A percentile compares a stretch with the other conserved stretches of the same genome.
phyloP scores from a whole-genome alignment of 2,888 invertebrate genomes.

The Ormyrus rosae region DNA sequence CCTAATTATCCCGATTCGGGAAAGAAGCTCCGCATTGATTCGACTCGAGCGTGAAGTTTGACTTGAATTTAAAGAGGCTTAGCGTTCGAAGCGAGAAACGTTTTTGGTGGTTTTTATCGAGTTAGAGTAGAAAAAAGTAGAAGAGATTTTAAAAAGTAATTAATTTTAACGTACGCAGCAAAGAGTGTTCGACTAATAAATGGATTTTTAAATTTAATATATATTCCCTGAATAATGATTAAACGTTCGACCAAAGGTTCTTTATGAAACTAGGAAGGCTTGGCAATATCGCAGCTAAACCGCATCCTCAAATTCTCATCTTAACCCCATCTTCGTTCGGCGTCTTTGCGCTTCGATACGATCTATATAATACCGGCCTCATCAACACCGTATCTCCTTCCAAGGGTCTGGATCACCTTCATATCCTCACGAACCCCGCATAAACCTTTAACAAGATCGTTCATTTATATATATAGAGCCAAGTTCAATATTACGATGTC shows the following conservation, averaged over 20 bases:
- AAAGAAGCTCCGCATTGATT: too few species aligned
- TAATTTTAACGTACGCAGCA: too few species aligned
- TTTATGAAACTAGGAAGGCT: constrained; percentile 59
- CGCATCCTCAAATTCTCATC: constrained; percentile 43
- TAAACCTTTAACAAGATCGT: constrained; percentile 71
- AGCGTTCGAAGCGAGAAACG: too few species aligned
- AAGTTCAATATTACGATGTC: background rate
- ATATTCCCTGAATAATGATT: background rate
- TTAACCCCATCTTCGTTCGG: constrained; percentile 12
- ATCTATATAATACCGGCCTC: constrained; percentile 13
- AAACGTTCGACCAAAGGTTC: background rate
- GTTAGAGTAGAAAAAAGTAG: too few species aligned
- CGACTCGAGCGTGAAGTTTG: background rate
- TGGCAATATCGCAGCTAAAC: constrained; percentile 72
- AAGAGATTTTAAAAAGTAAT: too few species aligned
- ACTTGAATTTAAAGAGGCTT: background rate
- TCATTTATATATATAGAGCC: constrained; percentile 61
- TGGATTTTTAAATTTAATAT: background rate
- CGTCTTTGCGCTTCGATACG: constrained; percentile 1
- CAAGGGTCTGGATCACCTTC: constrained; percentile 19
- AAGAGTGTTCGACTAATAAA: background rate
- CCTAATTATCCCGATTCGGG: constrained; percentile 34
- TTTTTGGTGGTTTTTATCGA: too few species aligned
- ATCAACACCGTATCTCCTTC: constrained; percentile 32
- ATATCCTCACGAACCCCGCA: constrained; percentile 48